A percentile compares a stretch with the other conserved stretches of the same genome.
Conservation (phyloP, 35 echinoderm and acorn worm species). For the Eucidaris tribuloides region DNA sequence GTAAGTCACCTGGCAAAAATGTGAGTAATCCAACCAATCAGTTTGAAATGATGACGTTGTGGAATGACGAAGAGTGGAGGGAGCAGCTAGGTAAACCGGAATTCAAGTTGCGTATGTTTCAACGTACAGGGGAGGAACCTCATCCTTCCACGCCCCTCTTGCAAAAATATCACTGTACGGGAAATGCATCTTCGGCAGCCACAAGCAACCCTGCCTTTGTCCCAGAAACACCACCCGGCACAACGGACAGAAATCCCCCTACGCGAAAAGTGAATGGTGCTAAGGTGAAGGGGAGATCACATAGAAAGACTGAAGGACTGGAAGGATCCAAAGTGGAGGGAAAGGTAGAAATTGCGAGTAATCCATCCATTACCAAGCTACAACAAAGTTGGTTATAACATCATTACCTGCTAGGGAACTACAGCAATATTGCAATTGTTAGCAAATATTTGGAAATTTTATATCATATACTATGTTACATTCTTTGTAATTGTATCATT, state of each 20-base stretch:
- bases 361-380: background rate
- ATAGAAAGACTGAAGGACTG: background rate
- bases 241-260: background rate
- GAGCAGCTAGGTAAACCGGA: slow-evolving; percentile 36
- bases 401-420: too few relatives aligned
- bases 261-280: background rate
- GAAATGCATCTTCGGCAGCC: background rate
- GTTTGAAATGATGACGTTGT: slow-evolving; percentile 26
- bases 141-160: slow-evolving; percentile 44
- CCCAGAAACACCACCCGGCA: slow-evolving; percentile 15
- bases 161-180: background rate
- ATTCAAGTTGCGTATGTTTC: slow-evolving; percentile 66
- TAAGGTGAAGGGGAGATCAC: background rate
- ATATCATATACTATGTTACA: too few relatives aligned
- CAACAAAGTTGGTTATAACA: slow-evolving; percentile 6
- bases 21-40: background rate
- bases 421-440: too few relatives aligned
- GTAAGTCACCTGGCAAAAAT: too few relatives aligned
- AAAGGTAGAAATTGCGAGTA: background rate
- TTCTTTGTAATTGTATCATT: too few relatives aligned
- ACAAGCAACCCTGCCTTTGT: slow-evolving; percentile 38
- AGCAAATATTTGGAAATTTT: too few relatives aligned
- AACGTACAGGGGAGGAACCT: slow-evolving; percentile 48
- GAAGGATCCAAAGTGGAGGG: background rate
- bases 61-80: slow-evolving; percentile 21